Base-by-base conservation (phyloP, 2,888 invertebrate genomes). In the Bombylius discolor region DNA sequence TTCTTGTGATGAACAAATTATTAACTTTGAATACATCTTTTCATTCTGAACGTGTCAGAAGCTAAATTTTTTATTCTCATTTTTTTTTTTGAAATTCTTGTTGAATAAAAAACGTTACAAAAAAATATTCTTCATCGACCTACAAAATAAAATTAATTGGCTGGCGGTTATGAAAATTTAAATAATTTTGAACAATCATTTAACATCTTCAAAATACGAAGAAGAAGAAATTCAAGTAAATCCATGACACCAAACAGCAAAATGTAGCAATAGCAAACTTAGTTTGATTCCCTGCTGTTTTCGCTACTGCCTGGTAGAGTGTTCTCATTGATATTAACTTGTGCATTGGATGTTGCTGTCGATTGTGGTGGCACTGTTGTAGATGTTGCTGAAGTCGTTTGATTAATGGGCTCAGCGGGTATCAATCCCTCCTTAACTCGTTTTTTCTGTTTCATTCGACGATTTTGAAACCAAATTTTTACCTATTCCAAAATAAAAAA, bases 401-500 rank as follows among this genome's bases (percentile, higher is more conserved):
- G 79, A 57, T 71, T 70, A 45, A 78, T 69, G 23, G 78, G 73
- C 62, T 84, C 84, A 47, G 80, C 76, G 14, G 82, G 80, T 61
- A 89, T 84, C 8, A 92, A 77, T 0, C 93, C 93, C 68, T 96
- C 95, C 77, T 96, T 96, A 79, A 94, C 90, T 61, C 95, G 79
- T 71, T 97, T 96, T 80, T 96, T 96, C 71, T 95, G 95, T 73
- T 98, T 98, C 97, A 98, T 98, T 65, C 98, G 80, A 64, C 98
- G 80, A 72, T 98, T 98, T 75, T 99, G 98, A 72, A 98, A 98
- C 97, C 97, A 97, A 64, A 97, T 96, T 76, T 96, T 95, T 44
- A 91, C 88, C 76, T 76, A 60, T 1, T 57, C 52, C 51, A 49
- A 42, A 39, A 52, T n/a, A 34, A 32, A 49, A 33, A 57, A 47